Evolutionary conservation across 2,888 invertebrate species (phyloP), one percentile per base, ranked within the genome.

Genomic region (Polylopha cassiicola): DNA sequence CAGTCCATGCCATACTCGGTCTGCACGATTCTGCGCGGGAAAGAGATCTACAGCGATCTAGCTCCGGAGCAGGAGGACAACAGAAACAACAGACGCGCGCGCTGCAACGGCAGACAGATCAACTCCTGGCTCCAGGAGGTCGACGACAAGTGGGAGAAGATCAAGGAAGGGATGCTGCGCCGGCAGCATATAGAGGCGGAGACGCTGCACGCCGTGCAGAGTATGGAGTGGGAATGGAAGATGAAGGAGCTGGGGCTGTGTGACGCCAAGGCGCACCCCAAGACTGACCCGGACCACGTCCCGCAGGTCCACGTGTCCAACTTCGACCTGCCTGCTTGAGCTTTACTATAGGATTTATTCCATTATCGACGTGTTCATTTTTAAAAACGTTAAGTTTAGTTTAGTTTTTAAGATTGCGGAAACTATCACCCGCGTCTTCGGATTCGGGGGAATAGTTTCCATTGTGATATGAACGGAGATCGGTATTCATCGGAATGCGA

Each of bases 141-240:
- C 0, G 94, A 94, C 64, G 95, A 95, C 61, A 96, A 96, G 66
- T 96, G 95, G 93, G 95, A 95, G 63, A 95, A 95, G 81, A 94
- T 95, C 31, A 96, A 95, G 87, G 94, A 95, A 72, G 89, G 91
- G 26, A 92, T 95, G 92, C 79, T 95, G 26, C 67, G 94, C 31
- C 86, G 95, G 10, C 95, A 96, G 69, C 94, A 95, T 58, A 94
- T 94, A 57, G 96, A 96, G 73, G 95, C 95, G 0, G 95, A 95
- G 70, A 93, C 94, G 4, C 78, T 96, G 37, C 92, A 93, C 64
- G 95, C 95, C 1, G 93, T 95, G 2, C 96, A 96, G 73, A 89
- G 90, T 58, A 92, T 96, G 91, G 92, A 94, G 64, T 96, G 95
- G 95, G 94, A 94, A 65, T 95, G 94, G 92, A 93, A 92, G 62